These are phyloP conservation scores for Cairina moschata DNA, from an alignment of 2,113 vertebrate species.

Conservation along the genomic window DNA sequence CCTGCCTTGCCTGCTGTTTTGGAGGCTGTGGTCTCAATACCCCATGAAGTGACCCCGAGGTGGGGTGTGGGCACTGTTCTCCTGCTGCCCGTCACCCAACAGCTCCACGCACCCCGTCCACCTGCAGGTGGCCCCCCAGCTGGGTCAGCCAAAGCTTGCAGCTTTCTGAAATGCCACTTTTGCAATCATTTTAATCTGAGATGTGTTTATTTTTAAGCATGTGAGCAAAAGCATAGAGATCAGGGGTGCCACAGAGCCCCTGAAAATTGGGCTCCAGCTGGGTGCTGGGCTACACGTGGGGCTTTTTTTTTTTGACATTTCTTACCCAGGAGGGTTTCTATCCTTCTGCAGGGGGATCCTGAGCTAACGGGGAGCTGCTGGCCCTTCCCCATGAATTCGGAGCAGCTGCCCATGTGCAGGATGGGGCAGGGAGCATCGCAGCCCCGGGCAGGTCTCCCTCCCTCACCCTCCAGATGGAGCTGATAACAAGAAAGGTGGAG, in stretches of 20 bases:
- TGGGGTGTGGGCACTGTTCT: background rate
- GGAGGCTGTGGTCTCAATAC: background rate
- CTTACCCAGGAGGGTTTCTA: background rate
- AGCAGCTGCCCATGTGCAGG: background rate
- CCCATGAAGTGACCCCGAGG: background rate
- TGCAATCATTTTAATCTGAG: background rate
- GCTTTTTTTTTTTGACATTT: background rate
- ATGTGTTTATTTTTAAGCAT: too few relatives aligned
- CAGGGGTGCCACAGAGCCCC: background rate
- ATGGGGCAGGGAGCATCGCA: background rate
- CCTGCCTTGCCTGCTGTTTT: rapidly evolving
- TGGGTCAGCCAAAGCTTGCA: background rate
- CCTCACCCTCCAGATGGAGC: background rate
- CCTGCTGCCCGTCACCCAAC: background rate
- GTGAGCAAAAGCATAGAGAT: background rate
- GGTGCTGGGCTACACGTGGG: background rate
- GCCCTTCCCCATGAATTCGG: background rate
- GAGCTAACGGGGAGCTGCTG: background rate
- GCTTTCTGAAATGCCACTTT: background rate
- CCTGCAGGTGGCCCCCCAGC: background rate
- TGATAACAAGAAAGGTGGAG: background rate
- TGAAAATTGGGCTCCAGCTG: too few relatives aligned
- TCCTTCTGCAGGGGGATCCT: background rate
- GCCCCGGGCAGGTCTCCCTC: background rate
- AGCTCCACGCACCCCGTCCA: background rate